These are phyloP conservation scores for Pangasius larnaudii DNA, from an alignment of 2,797 vertebrate species.

Conservation along the genomic window DNA sequence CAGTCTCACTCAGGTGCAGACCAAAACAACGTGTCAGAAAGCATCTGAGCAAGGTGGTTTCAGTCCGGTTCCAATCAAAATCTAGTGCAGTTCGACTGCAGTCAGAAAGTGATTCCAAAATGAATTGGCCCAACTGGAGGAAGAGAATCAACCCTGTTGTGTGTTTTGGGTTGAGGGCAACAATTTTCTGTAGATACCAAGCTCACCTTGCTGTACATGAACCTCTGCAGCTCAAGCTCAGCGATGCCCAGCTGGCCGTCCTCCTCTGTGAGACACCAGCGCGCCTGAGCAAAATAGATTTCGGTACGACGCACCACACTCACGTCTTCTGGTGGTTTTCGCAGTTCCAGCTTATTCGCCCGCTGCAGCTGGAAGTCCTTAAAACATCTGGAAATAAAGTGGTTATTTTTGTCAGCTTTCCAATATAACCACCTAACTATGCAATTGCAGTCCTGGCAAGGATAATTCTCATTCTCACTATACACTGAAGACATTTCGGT, in stretches of 20 bases:
- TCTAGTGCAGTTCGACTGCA: neutral
- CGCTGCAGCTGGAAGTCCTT: slow-evolving; percentile 97
- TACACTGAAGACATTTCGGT: neutral
- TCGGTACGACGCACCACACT: slow-evolving; percentile 94
- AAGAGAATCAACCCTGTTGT: neutral
- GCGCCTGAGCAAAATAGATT: slow-evolving; percentile 96
- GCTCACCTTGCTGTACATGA: slow-evolving; percentile 96
- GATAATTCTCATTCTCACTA: too few relatives aligned
- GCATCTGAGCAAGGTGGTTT: neutral
- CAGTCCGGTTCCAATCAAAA: neutral
- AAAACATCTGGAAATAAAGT: slow-evolving; percentile 82
- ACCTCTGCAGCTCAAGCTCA: slow-evolving; percentile 94
- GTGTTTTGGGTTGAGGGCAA: neutral
- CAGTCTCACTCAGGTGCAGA: too few relatives aligned
- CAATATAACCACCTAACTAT: neutral
- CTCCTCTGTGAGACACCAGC: slow-evolving; percentile 96
- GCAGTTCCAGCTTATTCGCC: slow-evolving; percentile 95
- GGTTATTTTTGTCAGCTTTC: neutral
- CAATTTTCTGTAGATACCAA: neutral
- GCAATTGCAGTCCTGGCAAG: neutral
- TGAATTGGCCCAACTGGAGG: neutral
- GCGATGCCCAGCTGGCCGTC: slow-evolving; percentile 98
- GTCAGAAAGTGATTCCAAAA: neutral
- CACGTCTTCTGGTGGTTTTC: slow-evolving; percentile 93
- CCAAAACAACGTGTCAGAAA: neutral